Evolutionary conservation across 2,888 invertebrate genomes (phyloP).

Genomic region (Hydriomena furcata): DNA sequence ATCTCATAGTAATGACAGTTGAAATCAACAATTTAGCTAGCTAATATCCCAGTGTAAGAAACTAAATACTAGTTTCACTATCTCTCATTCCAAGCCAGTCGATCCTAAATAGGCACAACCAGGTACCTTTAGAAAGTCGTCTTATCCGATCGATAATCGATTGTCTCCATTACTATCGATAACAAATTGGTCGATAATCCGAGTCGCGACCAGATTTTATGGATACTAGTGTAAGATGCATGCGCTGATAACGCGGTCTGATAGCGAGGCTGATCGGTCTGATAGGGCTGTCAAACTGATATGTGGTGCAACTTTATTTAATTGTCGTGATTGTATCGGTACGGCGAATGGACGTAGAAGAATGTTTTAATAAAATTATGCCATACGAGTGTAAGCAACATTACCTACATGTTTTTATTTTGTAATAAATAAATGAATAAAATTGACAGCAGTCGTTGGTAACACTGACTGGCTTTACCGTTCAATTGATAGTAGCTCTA

Average conservation of each 20-base stretch:
- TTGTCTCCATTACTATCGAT: constrained; percentile 52
- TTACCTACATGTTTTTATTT: too few relatives aligned
- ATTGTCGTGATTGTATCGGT: background rate
- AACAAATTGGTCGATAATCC: constrained; percentile 60
- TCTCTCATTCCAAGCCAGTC: background rate
- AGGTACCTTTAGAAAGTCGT: constrained; percentile 11
- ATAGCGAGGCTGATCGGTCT: constrained; percentile 43
- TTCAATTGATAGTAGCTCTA: too few relatives aligned
- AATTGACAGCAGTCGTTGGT: too few relatives aligned
- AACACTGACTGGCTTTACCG: too few relatives aligned
- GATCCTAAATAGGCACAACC: constrained; percentile 4
- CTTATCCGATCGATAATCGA: constrained; percentile 35
- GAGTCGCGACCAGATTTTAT: constrained; percentile 50
- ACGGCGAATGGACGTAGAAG: too few relatives aligned
- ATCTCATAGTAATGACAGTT: too few relatives aligned
- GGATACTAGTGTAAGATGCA: constrained; percentile 63
- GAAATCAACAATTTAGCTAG: too few relatives aligned
- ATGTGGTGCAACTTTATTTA: background rate
- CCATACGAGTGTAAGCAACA: too few relatives aligned
- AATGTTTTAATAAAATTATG: too few relatives aligned
- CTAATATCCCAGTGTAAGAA: background rate
- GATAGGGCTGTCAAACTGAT: constrained; percentile 17
- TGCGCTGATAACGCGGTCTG: constrained; percentile 50
- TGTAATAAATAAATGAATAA: background rate
- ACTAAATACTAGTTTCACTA: background rate